Conservation (phyloP, 37 sponge, comb jelly and placozoan genomes). For the Mnemiopsis leidyi region DNA sequence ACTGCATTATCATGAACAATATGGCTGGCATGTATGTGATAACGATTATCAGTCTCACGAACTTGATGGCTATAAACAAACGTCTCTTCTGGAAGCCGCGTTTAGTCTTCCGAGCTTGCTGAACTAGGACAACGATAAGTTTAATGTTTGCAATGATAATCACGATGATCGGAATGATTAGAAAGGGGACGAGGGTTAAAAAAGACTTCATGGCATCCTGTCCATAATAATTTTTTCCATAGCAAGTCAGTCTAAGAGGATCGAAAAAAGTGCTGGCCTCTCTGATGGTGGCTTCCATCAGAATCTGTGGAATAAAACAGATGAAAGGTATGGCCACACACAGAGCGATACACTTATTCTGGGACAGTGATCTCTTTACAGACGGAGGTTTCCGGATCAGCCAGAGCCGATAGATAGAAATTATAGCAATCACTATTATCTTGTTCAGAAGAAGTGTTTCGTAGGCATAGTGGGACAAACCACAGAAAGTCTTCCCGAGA, state of each 20-base stretch:
- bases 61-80: conserved; percentile 33
- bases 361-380: background rate
- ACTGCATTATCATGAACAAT: conserved; percentile 1
- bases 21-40: conserved; percentile 37
- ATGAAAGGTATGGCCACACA: background rate
- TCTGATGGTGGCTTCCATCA: background rate
- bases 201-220: background rate
- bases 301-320: background rate
- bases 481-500: conserved; percentile 17
- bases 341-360: background rate
- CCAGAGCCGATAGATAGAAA: conserved; percentile 36
- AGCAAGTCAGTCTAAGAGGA: background rate
- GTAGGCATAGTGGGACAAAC: background rate
- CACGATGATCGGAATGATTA: background rate
- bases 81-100: conserved; percentile 40
- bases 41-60: conserved; percentile 27
- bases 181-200: background rate
- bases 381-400: conserved; percentile 32
- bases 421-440: conserved; percentile 3
- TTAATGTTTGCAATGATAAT: conserved; percentile 2
- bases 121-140: conserved; percentile 11
- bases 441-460: background rate
- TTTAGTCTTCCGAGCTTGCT: conserved; percentile 17
- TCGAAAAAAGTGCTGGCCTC: background rate
- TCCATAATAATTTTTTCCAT: conserved; percentile 19